Evolutionary conservation across 1,140 invertebrate genomes (phyloP).

Genomic region (Sitobion miscanthi): DNA sequence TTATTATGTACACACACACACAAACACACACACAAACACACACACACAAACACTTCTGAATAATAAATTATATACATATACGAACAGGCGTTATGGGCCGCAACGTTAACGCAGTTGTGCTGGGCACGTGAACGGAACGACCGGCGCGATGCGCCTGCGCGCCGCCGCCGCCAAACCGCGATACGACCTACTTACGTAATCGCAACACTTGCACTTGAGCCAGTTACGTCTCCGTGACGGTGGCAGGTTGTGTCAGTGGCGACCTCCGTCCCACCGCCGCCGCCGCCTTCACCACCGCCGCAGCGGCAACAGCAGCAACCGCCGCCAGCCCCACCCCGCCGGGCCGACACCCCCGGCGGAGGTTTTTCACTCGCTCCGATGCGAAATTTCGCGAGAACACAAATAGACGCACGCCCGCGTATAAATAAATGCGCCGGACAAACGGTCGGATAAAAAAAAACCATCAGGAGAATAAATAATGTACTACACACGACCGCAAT

Average conservation of each 20-base stretch:
- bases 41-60: background rate
- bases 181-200: slow-evolving; percentile 56
- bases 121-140: slow-evolving; percentile 56
- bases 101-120: slow-evolving; percentile 55
- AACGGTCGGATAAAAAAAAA: background rate
- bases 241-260: slow-evolving; percentile 51
- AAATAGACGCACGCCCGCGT: slow-evolving; percentile 12
- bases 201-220: slow-evolving; percentile 57
- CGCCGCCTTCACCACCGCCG: background rate
- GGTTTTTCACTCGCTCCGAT: background rate
- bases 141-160: slow-evolving; percentile 24
- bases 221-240: slow-evolving; percentile 55
- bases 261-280: background rate
- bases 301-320: too few relatives aligned
- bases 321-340: background rate
- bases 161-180: slow-evolving; percentile 55
- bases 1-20: background rate
- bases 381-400: background rate
- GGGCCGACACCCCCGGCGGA: background rate
- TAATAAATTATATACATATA: background rate
- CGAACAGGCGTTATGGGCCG: slow-evolving; percentile 36
- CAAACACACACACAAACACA: background rate
- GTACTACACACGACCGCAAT: background rate
- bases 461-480: background rate
- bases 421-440: background rate